Evolutionary conservation across 2,888 invertebrate genomes (phyloP).

Genomic region (Scelioninae gen. 2): DNA sequence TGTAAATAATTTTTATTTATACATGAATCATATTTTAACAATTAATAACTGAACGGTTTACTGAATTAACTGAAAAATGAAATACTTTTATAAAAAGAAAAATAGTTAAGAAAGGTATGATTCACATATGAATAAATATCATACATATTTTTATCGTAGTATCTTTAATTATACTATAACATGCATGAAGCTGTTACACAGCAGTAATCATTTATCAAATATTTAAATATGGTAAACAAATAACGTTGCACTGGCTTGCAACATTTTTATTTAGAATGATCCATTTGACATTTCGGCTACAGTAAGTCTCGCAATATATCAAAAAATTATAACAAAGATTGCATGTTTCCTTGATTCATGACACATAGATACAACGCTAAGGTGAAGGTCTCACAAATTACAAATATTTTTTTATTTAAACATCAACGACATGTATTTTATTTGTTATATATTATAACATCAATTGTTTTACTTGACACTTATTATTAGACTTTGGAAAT

Average conservation of each 20-base stretch:
- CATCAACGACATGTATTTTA: constrained; percentile 28
- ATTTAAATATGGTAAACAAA: constrained; percentile 33
- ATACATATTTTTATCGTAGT: background rate
- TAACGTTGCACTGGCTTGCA: constrained; percentile 30
- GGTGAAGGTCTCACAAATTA: constrained; percentile 22
- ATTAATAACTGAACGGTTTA: too few species aligned
- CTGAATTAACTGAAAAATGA: constrained; percentile 8
- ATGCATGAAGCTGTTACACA: constrained; percentile 34
- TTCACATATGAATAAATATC: constrained; percentile 12
- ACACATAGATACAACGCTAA: constrained; percentile 33
- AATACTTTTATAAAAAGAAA: background rate
- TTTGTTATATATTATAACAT: constrained; percentile 3
- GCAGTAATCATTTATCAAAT: constrained; percentile 33
- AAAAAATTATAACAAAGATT: constrained; percentile 23
- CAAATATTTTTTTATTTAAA: constrained; percentile 19
- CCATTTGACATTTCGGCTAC: constrained; percentile 20
- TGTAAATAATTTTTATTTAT: background rate
- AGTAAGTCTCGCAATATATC: constrained; percentile 29
- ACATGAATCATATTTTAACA: constrained; percentile 10
- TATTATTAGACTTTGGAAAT: constrained; percentile 5
- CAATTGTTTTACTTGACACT: constrained; percentile 1
- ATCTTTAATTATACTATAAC: constrained; percentile 17
- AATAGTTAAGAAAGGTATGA: constrained; percentile 5
- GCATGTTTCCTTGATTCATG: constrained; percentile 9
- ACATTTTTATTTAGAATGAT: constrained; percentile 29